Evolutionary conservation across 2,113 vertebrate species (phyloP), one percentile per base, ranked within the genome.

Genomic region (Apus apus): DNA sequence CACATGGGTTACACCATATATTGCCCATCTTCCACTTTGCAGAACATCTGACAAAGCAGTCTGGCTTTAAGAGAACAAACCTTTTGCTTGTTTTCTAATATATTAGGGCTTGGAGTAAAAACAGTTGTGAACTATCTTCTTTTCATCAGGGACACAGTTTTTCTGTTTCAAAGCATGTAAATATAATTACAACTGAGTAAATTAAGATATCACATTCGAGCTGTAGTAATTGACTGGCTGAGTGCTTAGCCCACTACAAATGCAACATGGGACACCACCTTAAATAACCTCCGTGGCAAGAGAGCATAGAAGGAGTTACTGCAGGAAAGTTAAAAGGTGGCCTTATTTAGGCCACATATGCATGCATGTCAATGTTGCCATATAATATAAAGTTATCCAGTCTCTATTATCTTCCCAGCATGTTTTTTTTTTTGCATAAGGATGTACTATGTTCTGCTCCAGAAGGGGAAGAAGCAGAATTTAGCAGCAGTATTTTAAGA

Each of bases 401-500:
- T 71, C 9, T 62, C 71, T 56, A 38, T 64, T 72, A 38, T 87
- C 93, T 68, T 60, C 25, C 12, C 8, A 9, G 2, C 40, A 71
- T 15, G 8, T 75, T 94, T 89, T 30, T 85, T 61, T 91, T 79
- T 26, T 88, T 89, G 46, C 15, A 13, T 78, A 74, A 87, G 53
- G 43, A 36, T 71, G 21, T 62, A 27, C 16, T 53, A 12, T 58
- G 51, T 71, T 79, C 67, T 7, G 7, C 66, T 93, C 30, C 64
- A 54, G 57, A 79, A 85, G 30, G 29, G 13, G 50, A 85, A 46
- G 27, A 82, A 90, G 64, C 8, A 93, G 56, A 92, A 96, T 83
- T 92, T 90, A 92, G 71, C 50, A 88, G 26, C 40, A 83, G 30
- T 85, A 90, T 94, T 96, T 93, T 93, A 93, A 83, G 64, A 86